phyloP scores from a whole-genome alignment of 2,113 vertebrate genomes.

The Pelecanoides urinatrix region DNA sequence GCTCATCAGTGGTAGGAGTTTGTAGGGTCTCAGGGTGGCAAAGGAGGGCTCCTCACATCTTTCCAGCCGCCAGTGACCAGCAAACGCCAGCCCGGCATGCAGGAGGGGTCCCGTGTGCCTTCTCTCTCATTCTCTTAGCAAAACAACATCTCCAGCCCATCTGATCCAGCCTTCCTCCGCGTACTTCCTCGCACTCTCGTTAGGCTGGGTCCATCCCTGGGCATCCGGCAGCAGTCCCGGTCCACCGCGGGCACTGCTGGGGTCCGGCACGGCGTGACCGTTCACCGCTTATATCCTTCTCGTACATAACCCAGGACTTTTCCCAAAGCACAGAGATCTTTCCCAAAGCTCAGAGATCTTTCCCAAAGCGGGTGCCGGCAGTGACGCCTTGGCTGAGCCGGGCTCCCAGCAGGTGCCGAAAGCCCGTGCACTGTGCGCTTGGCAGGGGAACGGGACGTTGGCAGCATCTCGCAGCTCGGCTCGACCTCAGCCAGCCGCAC shows the following conservation, averaged over 20 bases:
- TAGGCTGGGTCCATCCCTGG: neutral
- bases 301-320: fast-evolving
- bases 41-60: neutral
- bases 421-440: neutral
- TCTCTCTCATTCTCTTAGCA: neutral
- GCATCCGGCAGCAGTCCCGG: neutral
- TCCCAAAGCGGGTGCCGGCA: neutral
- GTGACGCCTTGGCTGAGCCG: neutral
- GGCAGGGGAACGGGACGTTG: neutral
- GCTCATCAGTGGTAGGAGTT: neutral
- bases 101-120: neutral
- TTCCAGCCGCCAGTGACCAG: neutral
- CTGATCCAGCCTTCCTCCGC: neutral
- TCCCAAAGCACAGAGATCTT: neutral
- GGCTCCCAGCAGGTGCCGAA: neutral
- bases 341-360: neutral
- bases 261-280: fast-evolving
- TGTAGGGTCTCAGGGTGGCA: neutral
- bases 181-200: fast-evolving
- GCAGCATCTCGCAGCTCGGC: neutral
- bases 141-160: neutral
- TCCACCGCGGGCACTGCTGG: too few relatives aligned
- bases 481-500: neutral
- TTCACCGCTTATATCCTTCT: neutral
- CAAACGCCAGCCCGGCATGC: fast-evolving